phyloP scores from a whole-genome alignment of 1,140 invertebrate species.

The Spodoptera litura region DNA sequence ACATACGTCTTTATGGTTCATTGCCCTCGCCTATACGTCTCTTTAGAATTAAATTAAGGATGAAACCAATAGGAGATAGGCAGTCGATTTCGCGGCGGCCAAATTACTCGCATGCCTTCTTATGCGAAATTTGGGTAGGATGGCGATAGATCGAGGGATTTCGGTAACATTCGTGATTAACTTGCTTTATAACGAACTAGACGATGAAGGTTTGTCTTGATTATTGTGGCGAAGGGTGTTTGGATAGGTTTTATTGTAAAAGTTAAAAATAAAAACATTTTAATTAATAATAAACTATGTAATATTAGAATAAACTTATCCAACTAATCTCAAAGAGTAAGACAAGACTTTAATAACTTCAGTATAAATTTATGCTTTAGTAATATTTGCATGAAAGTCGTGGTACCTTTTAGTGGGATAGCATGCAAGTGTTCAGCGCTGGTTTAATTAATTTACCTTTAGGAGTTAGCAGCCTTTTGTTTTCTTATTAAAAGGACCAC shows the following conservation, averaged over 20 bases:
- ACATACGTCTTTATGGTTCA: slow-evolving; percentile 72
- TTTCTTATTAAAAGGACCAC: slow-evolving; percentile 42
- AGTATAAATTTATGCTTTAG: slow-evolving; percentile 40
- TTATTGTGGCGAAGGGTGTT: background rate
- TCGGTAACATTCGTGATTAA: slow-evolving; percentile 45
- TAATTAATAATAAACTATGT: background rate
- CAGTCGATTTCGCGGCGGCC: slow-evolving; percentile 57
- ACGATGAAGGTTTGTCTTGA: background rate
- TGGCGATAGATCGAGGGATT: slow-evolving; percentile 39
- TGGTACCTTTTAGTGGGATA: slow-evolving; percentile 38
- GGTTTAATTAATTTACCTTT: slow-evolving; percentile 48
- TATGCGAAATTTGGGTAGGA: slow-evolving; percentile 43
- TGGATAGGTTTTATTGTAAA: background rate
- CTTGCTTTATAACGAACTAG: slow-evolving; percentile 37
- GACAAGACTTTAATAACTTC: slow-evolving; percentile 31
- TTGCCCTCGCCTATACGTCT: slow-evolving; percentile 68
- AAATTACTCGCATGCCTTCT: slow-evolving; percentile 60
- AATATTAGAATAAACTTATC: background rate
- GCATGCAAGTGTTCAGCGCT: slow-evolving; percentile 28
- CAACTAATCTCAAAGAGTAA: slow-evolving; percentile 19
- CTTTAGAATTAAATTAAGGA: slow-evolving; percentile 79
- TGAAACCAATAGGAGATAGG: slow-evolving; percentile 72
- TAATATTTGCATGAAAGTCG: slow-evolving; percentile 45
- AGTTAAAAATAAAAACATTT: background rate
- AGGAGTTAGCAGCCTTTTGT: slow-evolving; percentile 15